Percentiles rank a stretch among this genome's conserved stretches.
phyloP scores from a whole-genome alignment of 1,140 invertebrate species.

The Calycopis cecrops region DNA sequence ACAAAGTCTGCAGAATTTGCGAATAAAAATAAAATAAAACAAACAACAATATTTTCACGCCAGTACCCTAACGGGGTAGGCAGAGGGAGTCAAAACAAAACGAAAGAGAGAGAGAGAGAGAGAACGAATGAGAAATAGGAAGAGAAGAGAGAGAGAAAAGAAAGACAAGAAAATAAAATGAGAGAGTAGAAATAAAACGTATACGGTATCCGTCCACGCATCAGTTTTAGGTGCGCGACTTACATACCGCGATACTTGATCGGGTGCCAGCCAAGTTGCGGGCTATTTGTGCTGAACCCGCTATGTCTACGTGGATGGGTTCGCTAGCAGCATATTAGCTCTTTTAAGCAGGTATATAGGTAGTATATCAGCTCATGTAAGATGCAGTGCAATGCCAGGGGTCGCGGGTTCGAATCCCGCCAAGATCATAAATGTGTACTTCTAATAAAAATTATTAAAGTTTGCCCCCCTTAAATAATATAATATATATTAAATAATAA shows the following conservation, averaged over 20 bases:
- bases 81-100: too few relatives aligned
- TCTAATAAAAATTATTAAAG: not conserved
- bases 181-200: not conserved
- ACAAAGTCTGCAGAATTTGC: too few relatives aligned
- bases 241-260: slow-evolving; percentile 2
- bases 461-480: not conserved
- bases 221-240: not conserved
- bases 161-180: too few relatives aligned
- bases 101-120: too few relatives aligned
- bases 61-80: too few relatives aligned
- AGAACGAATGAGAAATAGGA: too few relatives aligned
- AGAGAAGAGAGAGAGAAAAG: too few relatives aligned
- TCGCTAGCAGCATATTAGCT: not conserved
- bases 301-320: not conserved
- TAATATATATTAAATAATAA: not conserved
- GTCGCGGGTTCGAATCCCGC: not conserved
- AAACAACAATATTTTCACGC: too few relatives aligned
- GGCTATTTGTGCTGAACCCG: not conserved
- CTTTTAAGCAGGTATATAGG: not conserved
- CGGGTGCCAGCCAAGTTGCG: slow-evolving; percentile 3
- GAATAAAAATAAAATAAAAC: too few relatives aligned
- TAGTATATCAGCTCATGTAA: too few relatives aligned
- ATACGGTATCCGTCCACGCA: not conserved
- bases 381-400: not conserved
- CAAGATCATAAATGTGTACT: not conserved